Evolutionary conservation across 2,888 invertebrate genomes (phyloP).

Genomic region (Cephus runcator): DNA sequence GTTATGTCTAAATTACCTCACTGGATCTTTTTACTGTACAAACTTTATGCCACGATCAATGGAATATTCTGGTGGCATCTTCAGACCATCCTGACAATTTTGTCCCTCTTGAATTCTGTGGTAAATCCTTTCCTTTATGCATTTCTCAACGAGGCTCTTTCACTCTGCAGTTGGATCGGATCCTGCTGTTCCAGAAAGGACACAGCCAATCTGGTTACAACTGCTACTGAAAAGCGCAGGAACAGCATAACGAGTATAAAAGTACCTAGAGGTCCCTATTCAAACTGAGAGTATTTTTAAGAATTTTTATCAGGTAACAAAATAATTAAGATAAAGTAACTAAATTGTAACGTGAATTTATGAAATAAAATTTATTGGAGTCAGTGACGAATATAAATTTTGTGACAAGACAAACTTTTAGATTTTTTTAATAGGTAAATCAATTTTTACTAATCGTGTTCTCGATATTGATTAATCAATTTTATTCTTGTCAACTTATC

Average conservation of each 20-base stretch:
- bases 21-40: constrained; percentile 68
- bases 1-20: constrained; percentile 68
- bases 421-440: neutral
- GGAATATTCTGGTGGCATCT: constrained; percentile 64
- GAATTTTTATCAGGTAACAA: neutral
- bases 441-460: neutral
- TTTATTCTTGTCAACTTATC: constrained; percentile 8
- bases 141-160: constrained; percentile 69
- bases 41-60: constrained; percentile 56
- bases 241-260: constrained; percentile 23
- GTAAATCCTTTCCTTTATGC: constrained; percentile 73
- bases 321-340: neutral
- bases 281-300: neutral
- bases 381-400: neutral
- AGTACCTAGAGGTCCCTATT: constrained; percentile 35
- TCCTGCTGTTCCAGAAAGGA: constrained; percentile 18
- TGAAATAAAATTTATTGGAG: neutral
- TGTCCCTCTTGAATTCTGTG: constrained; percentile 69
- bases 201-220: constrained; percentile 5
- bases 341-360: neutral
- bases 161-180: constrained; percentile 29
- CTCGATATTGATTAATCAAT: neutral
- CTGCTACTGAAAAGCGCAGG: constrained; percentile 16
- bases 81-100: constrained; percentile 66
- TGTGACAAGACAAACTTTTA: neutral